Conservation (phyloP, 2,113 vertebrate species). For the Rhinolophus sinicus region DNA sequence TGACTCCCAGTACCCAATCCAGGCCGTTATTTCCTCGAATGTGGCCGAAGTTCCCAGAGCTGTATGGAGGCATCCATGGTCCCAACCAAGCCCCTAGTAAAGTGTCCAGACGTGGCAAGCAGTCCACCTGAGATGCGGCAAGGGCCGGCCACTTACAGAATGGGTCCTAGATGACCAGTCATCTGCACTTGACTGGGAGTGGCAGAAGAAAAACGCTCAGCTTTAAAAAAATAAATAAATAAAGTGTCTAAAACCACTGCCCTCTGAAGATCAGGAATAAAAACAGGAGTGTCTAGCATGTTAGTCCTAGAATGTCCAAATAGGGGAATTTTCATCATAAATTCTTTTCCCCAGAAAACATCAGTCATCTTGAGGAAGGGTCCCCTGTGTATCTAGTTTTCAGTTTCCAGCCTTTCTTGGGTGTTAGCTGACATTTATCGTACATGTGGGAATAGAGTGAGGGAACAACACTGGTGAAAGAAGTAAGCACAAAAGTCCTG, state of each 20-base stretch:
- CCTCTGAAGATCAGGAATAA: background rate
- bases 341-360: background rate
- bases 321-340: background rate
- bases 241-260: background rate
- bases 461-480: background rate
- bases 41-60: background rate
- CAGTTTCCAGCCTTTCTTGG: background rate
- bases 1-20: background rate
- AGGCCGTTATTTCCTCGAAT: background rate
- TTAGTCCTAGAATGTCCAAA: background rate
- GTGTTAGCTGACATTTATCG: background rate
- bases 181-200: no score
- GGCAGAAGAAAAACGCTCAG: background rate
- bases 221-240: background rate
- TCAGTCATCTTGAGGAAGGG: background rate
- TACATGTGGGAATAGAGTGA: no score
- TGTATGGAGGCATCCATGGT: background rate
- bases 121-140: background rate
- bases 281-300: background rate
- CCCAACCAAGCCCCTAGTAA: rapidly evolving
- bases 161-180: background rate
- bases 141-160: background rate
- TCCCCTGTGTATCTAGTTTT: no score
- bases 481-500: background rate
- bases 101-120: no score